A percentile compares a stretch with the other conserved stretches of the same genome.
Evolutionary conservation across 2,888 invertebrate genomes (phyloP).

Genomic region (Ligdia adustata): DNA sequence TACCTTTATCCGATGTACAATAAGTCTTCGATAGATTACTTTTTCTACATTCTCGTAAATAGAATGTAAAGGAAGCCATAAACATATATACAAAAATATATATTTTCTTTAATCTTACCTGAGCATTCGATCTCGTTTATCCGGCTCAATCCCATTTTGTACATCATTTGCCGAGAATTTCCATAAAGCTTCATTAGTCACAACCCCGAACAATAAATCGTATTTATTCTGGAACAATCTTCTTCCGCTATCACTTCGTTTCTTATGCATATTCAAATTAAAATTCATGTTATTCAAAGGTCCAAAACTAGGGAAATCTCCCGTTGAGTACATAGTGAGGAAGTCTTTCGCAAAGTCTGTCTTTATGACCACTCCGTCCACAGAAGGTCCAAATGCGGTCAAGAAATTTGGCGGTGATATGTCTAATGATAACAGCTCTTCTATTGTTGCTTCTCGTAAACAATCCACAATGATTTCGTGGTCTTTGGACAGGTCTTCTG

Average conservation of each 20-base stretch:
- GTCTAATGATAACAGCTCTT: conserved; percentile 89
- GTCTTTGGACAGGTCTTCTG: conserved; percentile 91
- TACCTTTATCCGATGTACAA: too few species aligned
- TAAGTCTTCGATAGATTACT: too few species aligned
- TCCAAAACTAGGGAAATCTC: conserved; percentile 86
- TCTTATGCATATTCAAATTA: conserved; percentile 82
- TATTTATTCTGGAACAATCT: conserved; percentile 87
- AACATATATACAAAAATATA: too few species aligned
- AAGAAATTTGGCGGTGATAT: conserved; percentile 92
- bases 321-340: conserved; percentile 87
- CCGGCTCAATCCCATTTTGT: conserved; percentile 93
- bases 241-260: conserved; percentile 85
- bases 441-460: conserved; percentile 89
- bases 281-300: conserved; percentile 82
- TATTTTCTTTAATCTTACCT: conserved; percentile 53
- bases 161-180: conserved; percentile 93
- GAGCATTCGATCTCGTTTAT: conserved; percentile 93
- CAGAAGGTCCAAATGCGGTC: conserved; percentile 95
- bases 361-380: conserved; percentile 97
- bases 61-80: too few species aligned
- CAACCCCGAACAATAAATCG: conserved; percentile 95
- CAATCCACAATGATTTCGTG: conserved; percentile 94
- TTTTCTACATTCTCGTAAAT: too few species aligned
- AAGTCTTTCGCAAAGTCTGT: conserved; percentile 93
- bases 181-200: conserved; percentile 96